These are phyloP conservation scores for Alosa sapidissima DNA, from an alignment of 2,797 vertebrate genomes.

Conservation along the genomic window DNA sequence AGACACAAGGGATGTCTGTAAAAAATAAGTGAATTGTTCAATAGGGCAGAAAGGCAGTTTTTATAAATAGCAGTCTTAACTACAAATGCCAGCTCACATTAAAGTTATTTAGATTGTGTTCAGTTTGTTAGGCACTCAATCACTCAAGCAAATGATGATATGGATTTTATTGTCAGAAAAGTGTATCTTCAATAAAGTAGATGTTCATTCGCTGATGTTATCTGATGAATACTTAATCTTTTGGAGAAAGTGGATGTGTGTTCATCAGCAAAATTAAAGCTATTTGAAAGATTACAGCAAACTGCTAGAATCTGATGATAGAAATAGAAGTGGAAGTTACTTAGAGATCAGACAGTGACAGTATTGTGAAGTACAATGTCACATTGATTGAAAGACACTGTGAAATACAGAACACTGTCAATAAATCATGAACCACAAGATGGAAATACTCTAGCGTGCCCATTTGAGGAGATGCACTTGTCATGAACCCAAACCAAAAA, in stretches of 20 bases:
- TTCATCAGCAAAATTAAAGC: not conserved
- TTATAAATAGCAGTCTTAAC: not conserved
- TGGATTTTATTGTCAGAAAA: no score
- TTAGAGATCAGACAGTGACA: not conserved
- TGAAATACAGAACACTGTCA: not conserved
- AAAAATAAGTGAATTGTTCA: slow-evolving; percentile 19
- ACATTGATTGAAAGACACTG: not conserved
- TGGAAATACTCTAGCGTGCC: not conserved
- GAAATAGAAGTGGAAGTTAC: not conserved
- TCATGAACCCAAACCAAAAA: not conserved
- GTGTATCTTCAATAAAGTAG: no score
- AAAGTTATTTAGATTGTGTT: not conserved
- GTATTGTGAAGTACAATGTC: not conserved
- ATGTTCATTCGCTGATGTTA: no score
- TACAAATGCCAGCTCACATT: not conserved
- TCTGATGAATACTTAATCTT: no score
- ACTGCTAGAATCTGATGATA: not conserved
- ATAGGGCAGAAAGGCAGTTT: not conserved
- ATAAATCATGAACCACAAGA: not conserved
- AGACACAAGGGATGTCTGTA: not conserved
- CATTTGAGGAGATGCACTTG: slow-evolving; percentile 22
- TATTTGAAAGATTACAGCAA: not conserved
- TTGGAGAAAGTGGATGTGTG: not conserved
- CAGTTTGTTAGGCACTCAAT: no score
- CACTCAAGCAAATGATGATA: no score